Evolutionary conservation across 2,888 invertebrate species (phyloP), one percentile per base, ranked within the genome.

Genomic region (Synanthedon vespiformis): DNA sequence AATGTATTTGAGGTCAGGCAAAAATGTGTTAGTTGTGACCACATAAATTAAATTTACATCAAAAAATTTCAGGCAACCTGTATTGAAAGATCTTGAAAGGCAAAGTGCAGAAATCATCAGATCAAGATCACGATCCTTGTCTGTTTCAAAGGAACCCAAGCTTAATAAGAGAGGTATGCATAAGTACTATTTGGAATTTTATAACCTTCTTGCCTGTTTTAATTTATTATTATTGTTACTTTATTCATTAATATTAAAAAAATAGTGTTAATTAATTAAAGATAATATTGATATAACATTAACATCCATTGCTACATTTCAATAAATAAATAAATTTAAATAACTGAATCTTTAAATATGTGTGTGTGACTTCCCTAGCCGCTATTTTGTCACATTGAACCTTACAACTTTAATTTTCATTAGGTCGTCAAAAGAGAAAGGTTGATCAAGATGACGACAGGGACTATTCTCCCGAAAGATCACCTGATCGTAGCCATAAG

Each of bases 41-140:
- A 10, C 10, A 34, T 34, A 34, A 10, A 34, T 10, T 34, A 10
- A 34, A 10, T 8, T 34, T 34, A 34, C 4, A 34, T 34, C 34
- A 10, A 34, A 6, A 34, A 10, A 3, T 44, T 44, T 44, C 65
- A 87, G 86, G 53, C 82, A 84, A 68, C 83, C 85, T 22, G 81
- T 78, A 2, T 64, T 85, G 2, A 85, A 82, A 62, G 84, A 87
- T 57, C 74, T 87, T 53, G 86, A 88, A 54, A 69, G 84, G 52
- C 80, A 84, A 63, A 88, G 87, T 75, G 85, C 87, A 50, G 87
- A 87, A 1, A 87, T 87, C 47, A 81, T 87, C 14, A 66, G 87
- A 56, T 87, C 87, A 27, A 73, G 86, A 54, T 87, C 87, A 40
- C 69, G 87, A 3, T 87, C 87, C 10, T 61, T 87, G 27, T 87